Base-by-base conservation (phyloP, 2,113 vertebrate species). In the Phylloscopus trochilus region DNA sequence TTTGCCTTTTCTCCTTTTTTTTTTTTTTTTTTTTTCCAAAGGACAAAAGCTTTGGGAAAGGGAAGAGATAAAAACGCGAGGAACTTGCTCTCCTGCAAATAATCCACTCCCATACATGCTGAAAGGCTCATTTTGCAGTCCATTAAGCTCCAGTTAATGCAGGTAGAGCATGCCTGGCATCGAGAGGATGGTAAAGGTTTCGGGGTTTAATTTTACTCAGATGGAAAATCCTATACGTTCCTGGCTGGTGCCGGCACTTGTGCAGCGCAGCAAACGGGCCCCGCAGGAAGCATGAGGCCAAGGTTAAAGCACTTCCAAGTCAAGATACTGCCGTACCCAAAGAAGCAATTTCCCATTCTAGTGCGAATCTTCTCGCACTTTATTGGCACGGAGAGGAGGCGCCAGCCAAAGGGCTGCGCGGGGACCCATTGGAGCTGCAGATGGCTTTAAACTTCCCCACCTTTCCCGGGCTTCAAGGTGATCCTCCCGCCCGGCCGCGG, bases 321-420 rank as follows among this genome's bases (percentile, higher is more conserved):
- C 94, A 96, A 97, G 97, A 96, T 56, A 58, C 95, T 96, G 91
- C 2, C 41, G 92, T 87, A 96, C 95, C 95, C 97, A 94, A 93
- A 97, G 97, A 98, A 93, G 95, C 93, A 72, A 96, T 97, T 98
- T 97, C 91, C 95, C 84, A 94, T 91, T 95, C 95, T 95, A 93
- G 89, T 95, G 85, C 37, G 1, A 58, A 92, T 96, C 97, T 97
- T 97, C 89, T 82, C 70, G 16, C 95, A 67, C 96, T 98, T 97
- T 92, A 97, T 77, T 44, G 18, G 89, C 92, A 68, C 22, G 81
- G 91, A 77, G 31, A 39, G 94, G 88, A 95, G 94, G 80, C 76
- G 88, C 7, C 6, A 87, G 66, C 7, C 23, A 87, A 96, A 98
- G 69, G 91, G 75, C 60, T 79, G 87, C 2, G 6, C 20, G 24